Evolutionary conservation across 2,113 vertebrate genomes (phyloP).

Genomic region (Corythaeola cristata): DNA sequence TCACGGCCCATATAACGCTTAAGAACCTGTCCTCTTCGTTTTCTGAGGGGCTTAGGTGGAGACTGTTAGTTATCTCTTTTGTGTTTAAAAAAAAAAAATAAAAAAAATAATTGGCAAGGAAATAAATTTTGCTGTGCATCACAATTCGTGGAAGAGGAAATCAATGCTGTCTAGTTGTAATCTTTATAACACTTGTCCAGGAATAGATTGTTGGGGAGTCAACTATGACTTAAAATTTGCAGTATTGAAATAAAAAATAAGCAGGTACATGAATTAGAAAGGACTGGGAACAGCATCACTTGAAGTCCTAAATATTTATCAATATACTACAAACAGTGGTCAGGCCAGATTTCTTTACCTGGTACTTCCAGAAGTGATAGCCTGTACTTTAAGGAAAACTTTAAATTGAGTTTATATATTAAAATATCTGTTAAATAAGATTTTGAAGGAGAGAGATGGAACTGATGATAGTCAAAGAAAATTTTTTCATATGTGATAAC

Average conservation of each 20-base stretch:
- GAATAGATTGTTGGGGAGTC: conserved; percentile 10
- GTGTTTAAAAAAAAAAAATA: background rate
- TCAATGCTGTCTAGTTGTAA: conserved; percentile 8
- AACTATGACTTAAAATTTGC: background rate
- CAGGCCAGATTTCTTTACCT: background rate
- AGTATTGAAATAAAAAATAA: background rate
- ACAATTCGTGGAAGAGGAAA: conserved; percentile 58
- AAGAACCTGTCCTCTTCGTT: background rate
- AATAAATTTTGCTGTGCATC: background rate
- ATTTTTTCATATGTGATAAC: background rate
- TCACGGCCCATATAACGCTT: conserved; percentile 29
- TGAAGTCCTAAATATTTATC: background rate
- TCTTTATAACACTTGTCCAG: conserved; percentile 26
- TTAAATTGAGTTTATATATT: background rate
- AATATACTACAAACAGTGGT: background rate
- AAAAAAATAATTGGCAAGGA: conserved; percentile 28
- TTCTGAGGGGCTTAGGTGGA: background rate
- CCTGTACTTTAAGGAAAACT: background rate
- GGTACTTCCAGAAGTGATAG: background rate
- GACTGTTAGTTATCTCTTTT: background rate
- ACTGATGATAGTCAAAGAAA: background rate
- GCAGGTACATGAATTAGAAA: background rate
- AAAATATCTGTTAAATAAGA: background rate
- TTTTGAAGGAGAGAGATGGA: background rate
- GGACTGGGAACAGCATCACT: background rate